Percentiles rank a stretch among this genome's conserved stretches.
These are phyloP conservation scores for Drosophila orena DNA, from an alignment of 1,140 invertebrate species.

Conservation along the genomic window DNA sequence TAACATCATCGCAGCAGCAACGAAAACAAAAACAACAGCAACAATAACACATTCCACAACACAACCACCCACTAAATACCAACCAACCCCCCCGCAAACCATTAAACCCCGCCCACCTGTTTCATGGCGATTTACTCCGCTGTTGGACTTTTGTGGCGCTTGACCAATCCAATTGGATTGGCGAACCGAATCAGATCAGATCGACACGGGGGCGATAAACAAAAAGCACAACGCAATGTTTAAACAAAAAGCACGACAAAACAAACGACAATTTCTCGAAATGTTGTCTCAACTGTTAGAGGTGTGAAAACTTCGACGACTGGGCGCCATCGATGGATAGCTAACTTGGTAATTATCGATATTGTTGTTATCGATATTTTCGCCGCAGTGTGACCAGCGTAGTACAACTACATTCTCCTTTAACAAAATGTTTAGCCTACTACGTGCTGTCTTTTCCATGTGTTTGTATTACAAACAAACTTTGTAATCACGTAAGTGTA, in stretches of 20 bases:
- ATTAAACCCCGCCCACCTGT: slow-evolving; percentile 52
- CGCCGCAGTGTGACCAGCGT: not conserved
- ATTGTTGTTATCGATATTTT: not conserved
- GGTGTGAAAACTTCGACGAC: not conserved
- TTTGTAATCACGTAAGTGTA: too few relatives aligned
- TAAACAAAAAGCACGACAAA: slow-evolving; percentile 32
- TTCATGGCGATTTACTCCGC: slow-evolving; percentile 55
- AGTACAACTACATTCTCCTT: too few relatives aligned
- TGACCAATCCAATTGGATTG: slow-evolving; percentile 10
- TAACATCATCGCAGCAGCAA: slow-evolving; percentile 36
- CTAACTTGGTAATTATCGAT: not conserved
- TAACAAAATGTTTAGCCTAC: too few relatives aligned
- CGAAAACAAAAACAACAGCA: slow-evolving; percentile 6
- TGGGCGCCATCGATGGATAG: not conserved
- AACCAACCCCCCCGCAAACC: slow-evolving; percentile 6
- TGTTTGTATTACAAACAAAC: too few relatives aligned
- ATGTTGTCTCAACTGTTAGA: slow-evolving; percentile 3
- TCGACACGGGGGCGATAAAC: slow-evolving; percentile 10
- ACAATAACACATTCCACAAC: slow-evolving; percentile 3
- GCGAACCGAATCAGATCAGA: not conserved
- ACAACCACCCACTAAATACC: slow-evolving; percentile 9
- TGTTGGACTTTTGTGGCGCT: slow-evolving; percentile 23
- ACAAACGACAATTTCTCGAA: slow-evolving; percentile 9
- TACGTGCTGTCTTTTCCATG: too few relatives aligned
- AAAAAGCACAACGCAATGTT: slow-evolving; percentile 20